Evolutionary conservation across 2,888 invertebrate species (phyloP).

Genomic region (Aspidiotus rigidus): DNA sequence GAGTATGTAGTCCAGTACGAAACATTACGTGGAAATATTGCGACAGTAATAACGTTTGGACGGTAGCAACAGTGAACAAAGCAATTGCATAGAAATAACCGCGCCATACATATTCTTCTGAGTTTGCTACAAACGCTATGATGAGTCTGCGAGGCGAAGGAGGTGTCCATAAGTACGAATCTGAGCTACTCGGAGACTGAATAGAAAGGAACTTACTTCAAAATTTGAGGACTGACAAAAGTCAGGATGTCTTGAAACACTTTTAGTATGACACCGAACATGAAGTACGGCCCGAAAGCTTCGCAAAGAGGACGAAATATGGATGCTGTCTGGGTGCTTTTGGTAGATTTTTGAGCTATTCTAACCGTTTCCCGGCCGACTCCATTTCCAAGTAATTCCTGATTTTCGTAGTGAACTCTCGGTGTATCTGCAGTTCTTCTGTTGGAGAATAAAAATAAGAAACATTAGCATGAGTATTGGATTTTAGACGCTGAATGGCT

Average conservation of each 20-base stretch:
- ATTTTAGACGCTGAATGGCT: too few species aligned
- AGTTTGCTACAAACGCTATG: too few species aligned
- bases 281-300: conserved; percentile 77
- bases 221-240: conserved; percentile 81
- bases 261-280: conserved; percentile 77
- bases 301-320: conserved; percentile 73
- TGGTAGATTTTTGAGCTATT: conserved; percentile 6
- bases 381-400: conserved; percentile 18
- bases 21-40: conserved; percentile 50
- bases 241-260: conserved; percentile 71
- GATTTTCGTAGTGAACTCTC: conserved; percentile 13
- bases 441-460: background rate
- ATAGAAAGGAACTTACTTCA: conserved; percentile 54
- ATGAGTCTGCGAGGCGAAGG: too few species aligned
- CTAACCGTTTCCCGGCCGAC: background rate
- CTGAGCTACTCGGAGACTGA: too few species aligned
- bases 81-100: conserved; percentile 50
- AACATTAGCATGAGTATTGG: background rate
- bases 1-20: conserved; percentile 50
- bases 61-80: conserved; percentile 47
- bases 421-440: conserved; percentile 9
- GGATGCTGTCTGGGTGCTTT: conserved; percentile 52
- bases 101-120: conserved; percentile 46
- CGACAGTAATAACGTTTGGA: conserved; percentile 49
- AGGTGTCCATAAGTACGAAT: too few species aligned